A percentile compares a stretch with the other conserved stretches of the same genome.
Evolutionary conservation across 1,140 invertebrate species (phyloP).

Genomic region (Hylyphantes graminicola): DNA sequence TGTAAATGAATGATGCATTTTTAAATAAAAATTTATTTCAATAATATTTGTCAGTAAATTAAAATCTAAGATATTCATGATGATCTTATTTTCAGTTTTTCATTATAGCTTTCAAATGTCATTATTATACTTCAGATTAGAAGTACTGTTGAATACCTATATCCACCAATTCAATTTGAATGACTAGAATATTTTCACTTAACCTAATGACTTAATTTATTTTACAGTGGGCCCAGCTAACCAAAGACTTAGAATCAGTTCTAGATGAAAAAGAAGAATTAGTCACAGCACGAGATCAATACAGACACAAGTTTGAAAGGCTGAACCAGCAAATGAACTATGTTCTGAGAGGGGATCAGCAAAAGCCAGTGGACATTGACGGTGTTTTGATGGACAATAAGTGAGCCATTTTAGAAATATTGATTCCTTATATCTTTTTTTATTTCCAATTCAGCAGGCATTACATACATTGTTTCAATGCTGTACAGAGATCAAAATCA

Average conservation of each 20-base stretch:
- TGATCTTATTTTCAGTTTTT: no score
- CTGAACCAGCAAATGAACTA: constrained; percentile 84
- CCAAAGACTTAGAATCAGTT: constrained; percentile 79
- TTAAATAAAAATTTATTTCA: no score
- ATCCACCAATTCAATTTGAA: no score
- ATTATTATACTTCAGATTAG: no score
- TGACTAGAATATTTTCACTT: no score
- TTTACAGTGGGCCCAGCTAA: constrained; percentile 74
- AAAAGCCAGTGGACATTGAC: constrained; percentile 79
- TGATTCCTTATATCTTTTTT: neutral
- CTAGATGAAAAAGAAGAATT: constrained; percentile 89
- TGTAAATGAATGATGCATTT: no score
- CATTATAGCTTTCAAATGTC: no score
- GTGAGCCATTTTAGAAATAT: constrained; percentile 61
- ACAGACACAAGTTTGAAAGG: constrained; percentile 84
- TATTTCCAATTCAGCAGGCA: no score
- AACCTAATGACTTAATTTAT: neutral
- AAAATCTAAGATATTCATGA: no score
- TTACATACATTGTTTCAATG: neutral
- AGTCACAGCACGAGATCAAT: constrained; percentile 83
- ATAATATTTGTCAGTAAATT: no score
- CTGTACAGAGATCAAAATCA: neutral
- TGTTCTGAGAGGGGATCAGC: constrained; percentile 74
- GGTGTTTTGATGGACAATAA: constrained; percentile 83
- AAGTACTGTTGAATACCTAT: no score